Evolutionary conservation across 1,140 invertebrate genomes (phyloP), one percentile per base, ranked within the genome.

Genomic region (Sminthurinus signatus): DNA sequence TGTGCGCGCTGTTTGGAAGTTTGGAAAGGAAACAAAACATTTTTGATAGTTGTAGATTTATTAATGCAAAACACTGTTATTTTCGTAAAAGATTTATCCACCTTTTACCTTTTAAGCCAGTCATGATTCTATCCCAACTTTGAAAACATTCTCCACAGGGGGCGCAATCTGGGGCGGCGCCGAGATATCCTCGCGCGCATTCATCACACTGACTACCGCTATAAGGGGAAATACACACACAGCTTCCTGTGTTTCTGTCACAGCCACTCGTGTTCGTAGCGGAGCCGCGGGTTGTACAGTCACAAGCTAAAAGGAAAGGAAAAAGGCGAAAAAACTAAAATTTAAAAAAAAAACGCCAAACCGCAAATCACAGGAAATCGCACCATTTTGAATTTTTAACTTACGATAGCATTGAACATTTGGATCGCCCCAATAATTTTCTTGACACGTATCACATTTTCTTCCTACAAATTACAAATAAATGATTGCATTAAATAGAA

Each of bases 71-170:
- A n/a, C n/a, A n/a, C n/a, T n/a, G n/a, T n/a, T n/a, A n/a, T n/a
- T n/a, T n/a, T n/a, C n/a, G n/a, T n/a, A n/a, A n/a, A n/a, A n/a
- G n/a, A n/a, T n/a, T n/a, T n/a, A n/a, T n/a, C n/a, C n/a, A n/a
- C n/a, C n/a, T n/a, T n/a, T n/a, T 75, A 83, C 83, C 78, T 78
- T 81, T 79, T 3, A 92, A 78, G 52, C 86, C 85, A 64, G 83
- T 81, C 31, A 99, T 82, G 67, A 96, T 89, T 43, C 82, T 68
- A 78, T 99, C 95, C 97, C 97, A 99, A 75, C 96, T 97, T 74
- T 97, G 88, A 77, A 99, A 99, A 79, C 97, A 99, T 77, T 99
- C 96, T 15, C 96, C 97, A 79, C 97, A 99, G 0, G 93, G 86
- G 44, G 83, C 80, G 75, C 97, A 99, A 71, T 87, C 80, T 0